Percentiles rank a stretch among this genome's conserved stretches.
Conservation (phyloP, 2,113 vertebrate species). For the Nerophis lumbriciformis region DNA sequence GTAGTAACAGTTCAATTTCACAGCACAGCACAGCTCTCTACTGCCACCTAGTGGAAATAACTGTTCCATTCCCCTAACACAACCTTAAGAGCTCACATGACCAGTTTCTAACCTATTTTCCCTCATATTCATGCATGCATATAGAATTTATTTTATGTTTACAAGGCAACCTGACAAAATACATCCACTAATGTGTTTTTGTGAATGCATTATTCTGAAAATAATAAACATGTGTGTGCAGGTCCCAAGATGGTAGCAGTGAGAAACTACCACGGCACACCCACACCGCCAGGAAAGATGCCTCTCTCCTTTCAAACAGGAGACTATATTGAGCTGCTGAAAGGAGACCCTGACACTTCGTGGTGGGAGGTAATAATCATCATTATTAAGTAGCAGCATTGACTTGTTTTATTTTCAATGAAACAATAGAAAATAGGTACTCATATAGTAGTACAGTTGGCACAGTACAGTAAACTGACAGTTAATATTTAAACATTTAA, state of each 20-base stretch:
- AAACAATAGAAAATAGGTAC: too few species aligned
- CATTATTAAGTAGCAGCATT: neutral
- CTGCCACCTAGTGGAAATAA: constrained; percentile 64
- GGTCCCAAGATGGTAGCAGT: constrained; percentile 95
- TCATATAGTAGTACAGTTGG: too few species aligned
- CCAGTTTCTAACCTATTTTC: neutral
- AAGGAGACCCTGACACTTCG: constrained; percentile 84
- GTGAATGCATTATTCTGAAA: too few species aligned
- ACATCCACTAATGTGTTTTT: too few species aligned
- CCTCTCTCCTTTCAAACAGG: constrained; percentile 86
- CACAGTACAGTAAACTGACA: too few species aligned
- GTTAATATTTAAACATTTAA: too few species aligned
- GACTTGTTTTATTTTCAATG: too few species aligned
- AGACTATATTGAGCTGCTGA: constrained; percentile 88
- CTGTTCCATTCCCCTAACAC: neutral
- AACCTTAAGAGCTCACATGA: neutral
- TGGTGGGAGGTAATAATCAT: constrained; percentile 90
- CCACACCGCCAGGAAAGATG: constrained; percentile 78
- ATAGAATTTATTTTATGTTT: neutral
- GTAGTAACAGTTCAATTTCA: neutral
- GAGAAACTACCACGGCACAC: constrained; percentile 89
- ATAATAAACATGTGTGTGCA: constrained; percentile 42
- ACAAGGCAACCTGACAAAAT: neutral
- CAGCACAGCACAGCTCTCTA: constrained; percentile 42
- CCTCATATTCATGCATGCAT: too few species aligned